Conservation (phyloP, 2,113 vertebrate species). For the Globicephala melas region DNA sequence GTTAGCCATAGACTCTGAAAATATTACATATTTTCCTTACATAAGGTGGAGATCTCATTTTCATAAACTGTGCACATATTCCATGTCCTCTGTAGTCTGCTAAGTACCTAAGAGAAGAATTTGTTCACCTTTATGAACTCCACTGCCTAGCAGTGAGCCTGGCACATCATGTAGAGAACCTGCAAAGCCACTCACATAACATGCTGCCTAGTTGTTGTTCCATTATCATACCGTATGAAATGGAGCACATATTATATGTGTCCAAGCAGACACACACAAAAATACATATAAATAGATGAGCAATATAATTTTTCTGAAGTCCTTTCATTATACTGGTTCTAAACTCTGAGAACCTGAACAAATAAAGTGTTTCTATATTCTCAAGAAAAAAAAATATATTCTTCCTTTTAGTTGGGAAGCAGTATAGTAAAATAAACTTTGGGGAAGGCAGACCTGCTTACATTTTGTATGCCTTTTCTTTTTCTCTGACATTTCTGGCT, state of each 20-base stretch:
- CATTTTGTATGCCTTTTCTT: neutral
- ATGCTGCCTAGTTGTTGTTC: too few relatives aligned
- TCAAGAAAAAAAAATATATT: neutral
- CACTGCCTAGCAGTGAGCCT: neutral
- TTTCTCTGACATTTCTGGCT: neutral
- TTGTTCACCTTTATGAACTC: neutral
- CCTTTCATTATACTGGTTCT: neutral
- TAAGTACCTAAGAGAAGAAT: neutral
- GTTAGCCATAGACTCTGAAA: neutral
- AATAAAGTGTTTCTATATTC: neutral
- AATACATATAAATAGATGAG: neutral
- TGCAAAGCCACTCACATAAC: neutral
- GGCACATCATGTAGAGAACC: neutral
- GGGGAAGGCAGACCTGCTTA: neutral
- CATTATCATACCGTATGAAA: neutral
- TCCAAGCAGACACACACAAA: neutral
- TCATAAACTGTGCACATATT: neutral
- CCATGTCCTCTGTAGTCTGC: neutral
- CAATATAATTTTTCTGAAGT: neutral
- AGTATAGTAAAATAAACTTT: neutral
- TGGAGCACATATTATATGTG: neutral
- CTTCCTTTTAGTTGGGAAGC: neutral
- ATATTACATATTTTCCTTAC: neutral
- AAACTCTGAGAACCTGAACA: neutral
- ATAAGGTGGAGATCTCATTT: neutral